Evolutionary conservation across 2,113 vertebrate genomes (phyloP), one percentile per base, ranked within the genome.

Genomic region (Dipodomys merriami): DNA sequence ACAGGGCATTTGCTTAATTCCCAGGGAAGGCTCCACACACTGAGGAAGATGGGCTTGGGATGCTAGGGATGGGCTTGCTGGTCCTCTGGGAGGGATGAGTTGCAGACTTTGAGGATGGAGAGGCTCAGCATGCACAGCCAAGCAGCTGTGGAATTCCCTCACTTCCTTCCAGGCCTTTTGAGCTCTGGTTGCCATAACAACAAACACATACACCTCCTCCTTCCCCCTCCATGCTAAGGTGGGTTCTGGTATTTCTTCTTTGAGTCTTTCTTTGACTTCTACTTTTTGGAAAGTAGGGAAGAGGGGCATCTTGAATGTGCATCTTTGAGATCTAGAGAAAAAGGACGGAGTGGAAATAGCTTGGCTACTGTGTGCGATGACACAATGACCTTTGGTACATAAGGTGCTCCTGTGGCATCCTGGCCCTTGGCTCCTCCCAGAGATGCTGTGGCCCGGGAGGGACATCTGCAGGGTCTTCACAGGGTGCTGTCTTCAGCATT

Each of bases 381-480:
- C 53, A 16, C 53, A 57, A 18, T 57, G 53, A 16, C 53, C 53
- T 57, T 57, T 13, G 53, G 9, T 53, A 13, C 12, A 13, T 53
- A 53, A 53, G 12, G 9, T 53, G 49, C 49, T 53, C 49, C 49
- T 53, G 12, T 53, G 49, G 49, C 49, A 62, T 19, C 60, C 60
- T 22, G 12, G 60, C 20, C 8, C 16, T 16, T 62, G 19, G 60
- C 18, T 33, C 29, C n/a, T 44, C 29, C n/a, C 13, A 12, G 11
- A 2, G 13, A 49, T 25, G 4, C 20, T 79, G 73, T 2, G 2
- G 64, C 44, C 16, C 22, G 25, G 6, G n/a, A 62, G 5, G 15
- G 13, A 19, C 3, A 0, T 53, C n/a, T 20, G 0, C 8, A 46
- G 4, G 7, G 25, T 33, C 33, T 64, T 7, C 29, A 29, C 0